phyloP scores from a whole-genome alignment of 2,113 vertebrate genomes.

The Fulica atra region DNA sequence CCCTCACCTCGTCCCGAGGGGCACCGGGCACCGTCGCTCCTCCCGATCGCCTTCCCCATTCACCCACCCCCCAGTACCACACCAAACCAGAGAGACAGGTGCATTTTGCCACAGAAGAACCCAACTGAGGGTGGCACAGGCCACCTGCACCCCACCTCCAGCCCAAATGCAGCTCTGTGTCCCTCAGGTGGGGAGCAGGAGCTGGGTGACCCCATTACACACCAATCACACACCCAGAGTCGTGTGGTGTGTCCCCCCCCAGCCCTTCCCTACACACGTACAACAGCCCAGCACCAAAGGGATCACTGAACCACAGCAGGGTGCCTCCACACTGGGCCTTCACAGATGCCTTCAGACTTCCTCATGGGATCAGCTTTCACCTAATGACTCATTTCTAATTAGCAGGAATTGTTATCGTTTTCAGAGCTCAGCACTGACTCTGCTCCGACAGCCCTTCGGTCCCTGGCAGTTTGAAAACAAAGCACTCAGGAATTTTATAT shows the following conservation, averaged over 20 bases:
- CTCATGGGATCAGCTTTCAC: background rate
- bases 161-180: background rate
- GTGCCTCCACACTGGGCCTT: too few relatives aligned
- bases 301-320: too few relatives aligned
- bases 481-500: background rate
- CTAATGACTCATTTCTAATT: background rate
- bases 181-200: background rate
- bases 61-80: too few relatives aligned
- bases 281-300: background rate
- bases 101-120: too few relatives aligned
- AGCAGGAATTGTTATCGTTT: background rate
- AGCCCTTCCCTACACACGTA: fast-evolving
- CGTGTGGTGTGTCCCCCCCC: background rate
- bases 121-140: fast-evolving
- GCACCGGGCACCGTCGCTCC: too few relatives aligned
- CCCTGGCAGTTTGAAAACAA: background rate
- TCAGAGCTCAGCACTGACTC: background rate
- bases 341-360: background rate
- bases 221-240: background rate
- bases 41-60: too few relatives aligned
- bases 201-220: background rate
- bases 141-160: fast-evolving
- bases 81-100: too few relatives aligned
- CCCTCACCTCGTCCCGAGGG: too few relatives aligned
- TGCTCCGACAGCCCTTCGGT: background rate